phyloP scores from a whole-genome alignment of 2,113 vertebrate species.

The Ptychochromis oligacanthus region DNA sequence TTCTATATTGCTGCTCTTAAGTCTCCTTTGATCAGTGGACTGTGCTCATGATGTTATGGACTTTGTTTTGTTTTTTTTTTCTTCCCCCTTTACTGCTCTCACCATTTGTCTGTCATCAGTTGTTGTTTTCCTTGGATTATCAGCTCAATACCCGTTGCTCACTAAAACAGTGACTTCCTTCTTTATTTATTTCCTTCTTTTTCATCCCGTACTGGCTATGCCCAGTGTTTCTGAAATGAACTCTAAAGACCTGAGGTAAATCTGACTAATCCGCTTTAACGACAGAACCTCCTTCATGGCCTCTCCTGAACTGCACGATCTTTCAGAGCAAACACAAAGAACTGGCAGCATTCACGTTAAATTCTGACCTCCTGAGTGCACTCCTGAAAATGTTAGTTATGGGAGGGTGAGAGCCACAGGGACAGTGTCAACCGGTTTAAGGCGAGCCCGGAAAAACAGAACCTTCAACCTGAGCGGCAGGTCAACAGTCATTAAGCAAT shows the following conservation, averaged over 20 bases:
- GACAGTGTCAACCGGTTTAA: slow-evolving; percentile 20
- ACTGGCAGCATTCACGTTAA: neutral
- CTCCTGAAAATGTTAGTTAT: neutral
- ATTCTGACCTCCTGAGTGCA: no score
- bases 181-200: no score
- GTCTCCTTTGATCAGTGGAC: no score
- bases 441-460: neutral
- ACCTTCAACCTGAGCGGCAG: slow-evolving; percentile 33
- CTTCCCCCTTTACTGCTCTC: no score
- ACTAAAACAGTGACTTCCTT: neutral
- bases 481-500: neutral
- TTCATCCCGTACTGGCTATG: neutral
- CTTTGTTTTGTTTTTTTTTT: no score
- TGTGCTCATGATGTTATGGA: no score
- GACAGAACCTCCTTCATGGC: neutral
- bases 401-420: neutral
- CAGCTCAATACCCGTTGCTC: neutral
- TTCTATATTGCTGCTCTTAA: no score
- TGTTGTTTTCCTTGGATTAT: neutral
- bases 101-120: no score
- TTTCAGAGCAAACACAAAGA: neutral
- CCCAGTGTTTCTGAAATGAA: neutral
- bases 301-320: neutral
- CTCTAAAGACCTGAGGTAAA: neutral
- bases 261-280: slow-evolving; percentile 33